Evolutionary conservation across 2,113 vertebrate genomes (phyloP), one percentile per base, ranked within the genome.

Genomic region (Myodes glareolus): DNA sequence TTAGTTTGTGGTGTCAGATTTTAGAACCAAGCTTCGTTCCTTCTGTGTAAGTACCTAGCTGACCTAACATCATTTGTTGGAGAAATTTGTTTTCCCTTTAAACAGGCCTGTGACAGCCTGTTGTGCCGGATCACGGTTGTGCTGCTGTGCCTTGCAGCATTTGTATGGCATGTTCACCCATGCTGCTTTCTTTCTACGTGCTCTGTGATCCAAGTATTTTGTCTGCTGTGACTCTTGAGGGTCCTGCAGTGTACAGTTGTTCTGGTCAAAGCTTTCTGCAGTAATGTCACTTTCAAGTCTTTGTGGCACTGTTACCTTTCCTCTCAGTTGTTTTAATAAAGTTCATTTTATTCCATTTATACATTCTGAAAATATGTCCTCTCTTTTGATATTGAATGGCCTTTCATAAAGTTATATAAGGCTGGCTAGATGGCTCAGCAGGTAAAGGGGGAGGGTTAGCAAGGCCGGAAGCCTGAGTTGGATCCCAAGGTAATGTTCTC

Each of bases 321-420:
- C 27, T 47, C n/a, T 45, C 27, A 9, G 0, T 27, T 67, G 42
- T 93, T 80, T 89, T 72, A 89, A 39, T 89, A 75, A 47, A n/a
- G 36, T 7, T 94, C 13, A 21, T 81, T 90, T 87, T 78, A 78
- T 52, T 91, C 33, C 29, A 87, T 58, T 76, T 87, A 76, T 52
- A 68, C 42, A 58, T 84, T 50, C 21, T 78, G 55, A 90, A 68
- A 73, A 75, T 68, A 92, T 52, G 23, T n/a, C 8, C 17, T 82
- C 29, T 67, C 47, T 82, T 90, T 75, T 87, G 29, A 39, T 86
- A 39, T 84, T 82, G n/a, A 93, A 52, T 88, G 80, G 17, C 19
- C 23, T 95, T 92, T 92, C 73, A 63, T 92, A 87, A 94, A 92
- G 63, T 86, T 31, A 36, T 42, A 50, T 11, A 65, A 45, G 29